Conservation (phyloP, 2,797 vertebrate species). For the Selene dorsalis region DNA sequence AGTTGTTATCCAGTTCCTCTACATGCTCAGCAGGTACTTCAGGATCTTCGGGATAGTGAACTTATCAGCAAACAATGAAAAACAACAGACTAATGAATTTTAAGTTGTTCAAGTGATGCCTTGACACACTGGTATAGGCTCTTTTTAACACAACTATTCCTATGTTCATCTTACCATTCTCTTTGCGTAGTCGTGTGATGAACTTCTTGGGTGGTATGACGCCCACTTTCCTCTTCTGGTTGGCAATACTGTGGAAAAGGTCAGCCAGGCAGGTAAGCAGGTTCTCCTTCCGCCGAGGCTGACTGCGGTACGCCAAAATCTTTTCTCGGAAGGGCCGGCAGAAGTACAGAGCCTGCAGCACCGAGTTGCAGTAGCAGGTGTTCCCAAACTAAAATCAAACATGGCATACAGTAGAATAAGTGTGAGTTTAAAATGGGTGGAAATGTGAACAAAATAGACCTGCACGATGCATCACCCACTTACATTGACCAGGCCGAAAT, state of each 20-base stretch:
- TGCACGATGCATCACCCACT: slow-evolving; percentile 55
- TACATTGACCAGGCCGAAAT: slow-evolving; percentile 90
- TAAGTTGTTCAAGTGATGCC: slow-evolving; percentile 2
- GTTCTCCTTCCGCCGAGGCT: slow-evolving; percentile 97
- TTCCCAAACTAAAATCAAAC: slow-evolving; percentile 90
- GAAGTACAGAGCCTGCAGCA: slow-evolving; percentile 97
- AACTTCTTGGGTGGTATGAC: slow-evolving; percentile 99
- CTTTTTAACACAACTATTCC: neutral
- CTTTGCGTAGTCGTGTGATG: slow-evolving; percentile 95
- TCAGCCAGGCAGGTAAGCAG: slow-evolving; percentile 96
- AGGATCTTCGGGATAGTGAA: neutral
- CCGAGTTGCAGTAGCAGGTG: slow-evolving; percentile 99
- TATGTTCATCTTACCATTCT: slow-evolving; percentile 88
- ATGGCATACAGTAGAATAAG: neutral
- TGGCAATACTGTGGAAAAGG: slow-evolving; percentile 97
- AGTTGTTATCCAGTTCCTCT: slow-evolving; percentile 56
- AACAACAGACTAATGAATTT: neutral
- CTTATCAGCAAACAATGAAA: neutral
- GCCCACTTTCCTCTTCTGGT: slow-evolving; percentile 98
- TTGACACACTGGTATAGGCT: neutral
- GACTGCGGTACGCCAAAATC: slow-evolving; percentile 95
- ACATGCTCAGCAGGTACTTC: slow-evolving; percentile 1
- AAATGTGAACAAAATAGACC: slow-evolving; percentile 4
- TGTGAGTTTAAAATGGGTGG: neutral
- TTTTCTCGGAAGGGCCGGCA: slow-evolving; percentile 98